phyloP scores from a whole-genome alignment of 2,888 invertebrate genomes.

The Phyllotreta striolata region DNA sequence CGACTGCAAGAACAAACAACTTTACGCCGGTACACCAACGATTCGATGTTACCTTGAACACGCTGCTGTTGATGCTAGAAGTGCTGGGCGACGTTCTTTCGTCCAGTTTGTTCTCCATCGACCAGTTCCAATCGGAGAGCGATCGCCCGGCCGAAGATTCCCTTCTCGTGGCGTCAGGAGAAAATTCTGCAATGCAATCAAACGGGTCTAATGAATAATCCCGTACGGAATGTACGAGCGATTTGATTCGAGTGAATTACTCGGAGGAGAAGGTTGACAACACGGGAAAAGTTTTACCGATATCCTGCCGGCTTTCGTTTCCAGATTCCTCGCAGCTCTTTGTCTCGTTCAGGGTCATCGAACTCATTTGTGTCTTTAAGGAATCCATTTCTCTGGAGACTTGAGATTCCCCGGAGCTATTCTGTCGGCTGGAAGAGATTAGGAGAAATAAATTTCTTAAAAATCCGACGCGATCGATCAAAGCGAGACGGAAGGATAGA shows the following conservation, averaged over 20 bases:
- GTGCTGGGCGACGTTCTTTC: constrained; percentile 57
- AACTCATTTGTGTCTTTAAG: constrained; percentile 59
- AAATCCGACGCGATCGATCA: not conserved
- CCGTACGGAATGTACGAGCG: no score
- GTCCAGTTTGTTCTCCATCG: constrained; percentile 48
- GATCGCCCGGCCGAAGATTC: constrained; percentile 57
- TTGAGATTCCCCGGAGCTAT: constrained; percentile 57
- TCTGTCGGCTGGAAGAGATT: constrained; percentile 49
- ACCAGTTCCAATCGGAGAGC: constrained; percentile 51
- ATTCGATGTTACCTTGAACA: constrained; percentile 50
- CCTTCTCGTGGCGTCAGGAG: constrained; percentile 51
- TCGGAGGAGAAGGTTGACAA: no score
- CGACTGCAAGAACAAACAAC: constrained; percentile 53
- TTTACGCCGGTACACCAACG: not conserved
- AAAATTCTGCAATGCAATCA: not conserved
- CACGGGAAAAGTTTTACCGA: constrained; percentile 8
- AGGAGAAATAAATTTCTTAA: not conserved
- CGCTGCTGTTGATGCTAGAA: constrained; percentile 53
- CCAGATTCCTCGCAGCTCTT: constrained; percentile 63
- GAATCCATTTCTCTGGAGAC: constrained; percentile 52
- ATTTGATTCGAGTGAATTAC: not conserved
- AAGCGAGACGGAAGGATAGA: not conserved
- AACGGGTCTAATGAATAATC: not conserved
- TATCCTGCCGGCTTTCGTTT: constrained; percentile 48
- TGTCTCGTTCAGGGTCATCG: constrained; percentile 64